These are phyloP conservation scores for Lepidothrix coronata DNA, from an alignment of 2,113 vertebrate genomes.

Conservation along the genomic window DNA sequence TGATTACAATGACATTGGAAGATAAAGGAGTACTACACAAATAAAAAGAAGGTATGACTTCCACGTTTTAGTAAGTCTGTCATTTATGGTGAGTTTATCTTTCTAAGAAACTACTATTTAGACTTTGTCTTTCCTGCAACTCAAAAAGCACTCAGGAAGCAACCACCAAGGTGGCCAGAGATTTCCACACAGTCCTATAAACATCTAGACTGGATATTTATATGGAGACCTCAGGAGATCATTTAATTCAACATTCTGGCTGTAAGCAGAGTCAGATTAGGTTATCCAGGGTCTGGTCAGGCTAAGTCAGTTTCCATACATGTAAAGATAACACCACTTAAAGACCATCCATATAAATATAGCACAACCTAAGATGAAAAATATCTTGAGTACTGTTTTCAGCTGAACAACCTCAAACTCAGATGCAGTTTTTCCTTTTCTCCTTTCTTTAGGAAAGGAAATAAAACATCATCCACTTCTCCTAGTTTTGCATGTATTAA, in stretches of 20 bases:
- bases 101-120: neutral
- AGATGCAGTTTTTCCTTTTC: neutral
- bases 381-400: neutral
- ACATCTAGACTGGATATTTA: neutral
- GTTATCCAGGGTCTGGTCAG: neutral
- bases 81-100: neutral
- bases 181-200: neutral
- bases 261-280: neutral
- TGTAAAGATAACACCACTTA: neutral
- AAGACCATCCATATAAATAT: neutral
- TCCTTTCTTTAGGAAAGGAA: neutral
- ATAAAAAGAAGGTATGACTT: neutral
- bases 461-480: neutral
- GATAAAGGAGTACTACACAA: neutral
- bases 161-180: neutral
- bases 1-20: neutral
- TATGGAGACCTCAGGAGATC: neutral
- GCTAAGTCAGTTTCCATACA: neutral
- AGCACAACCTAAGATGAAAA: neutral
- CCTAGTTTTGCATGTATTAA: neutral
- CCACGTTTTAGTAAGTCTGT: neutral
- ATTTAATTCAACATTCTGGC: neutral
- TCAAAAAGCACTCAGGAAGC: neutral
- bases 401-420: neutral
- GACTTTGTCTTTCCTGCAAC: neutral